These are phyloP conservation scores for Parnassius apollo DNA, from an alignment of 2,888 invertebrate species.

Conservation along the genomic window DNA sequence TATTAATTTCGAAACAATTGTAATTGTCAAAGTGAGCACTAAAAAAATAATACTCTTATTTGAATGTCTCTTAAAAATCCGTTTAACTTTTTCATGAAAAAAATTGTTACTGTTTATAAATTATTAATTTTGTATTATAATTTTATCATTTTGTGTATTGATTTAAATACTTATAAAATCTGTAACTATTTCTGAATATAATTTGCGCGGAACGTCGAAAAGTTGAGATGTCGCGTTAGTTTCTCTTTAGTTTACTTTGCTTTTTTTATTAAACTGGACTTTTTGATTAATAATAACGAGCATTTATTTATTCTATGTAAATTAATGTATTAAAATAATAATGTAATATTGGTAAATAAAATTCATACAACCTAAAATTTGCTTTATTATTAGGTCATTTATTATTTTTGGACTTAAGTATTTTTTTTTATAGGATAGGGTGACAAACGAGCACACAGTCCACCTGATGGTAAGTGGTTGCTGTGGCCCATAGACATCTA, in stretches of 20 bases:
- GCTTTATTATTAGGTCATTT: conserved; percentile 18
- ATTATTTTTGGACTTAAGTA: too few relatives aligned
- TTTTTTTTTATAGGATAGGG: too few relatives aligned
- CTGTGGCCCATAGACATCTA: too few relatives aligned
- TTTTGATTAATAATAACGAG: conserved; percentile 57
- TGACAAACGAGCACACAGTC: too few relatives aligned
- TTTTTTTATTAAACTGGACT: conserved; percentile 58
- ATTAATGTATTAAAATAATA: conserved; percentile 75
- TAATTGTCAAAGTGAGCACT: neutral
- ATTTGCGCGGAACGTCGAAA: conserved; percentile 7
- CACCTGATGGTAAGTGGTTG: too few relatives aligned
- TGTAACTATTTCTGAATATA: conserved; percentile 3
- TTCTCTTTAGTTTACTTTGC: conserved; percentile 39
- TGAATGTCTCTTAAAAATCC: too few relatives aligned
- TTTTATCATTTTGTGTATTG: too few relatives aligned
- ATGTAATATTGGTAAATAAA: conserved; percentile 72
- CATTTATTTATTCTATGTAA: conserved; percentile 77
- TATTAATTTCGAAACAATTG: conserved; percentile 1
- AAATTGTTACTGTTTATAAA: too few relatives aligned
- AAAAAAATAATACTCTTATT: neutral
- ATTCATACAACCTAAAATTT: conserved; percentile 56
- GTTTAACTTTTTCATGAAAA: too few relatives aligned
- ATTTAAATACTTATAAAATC: too few relatives aligned
- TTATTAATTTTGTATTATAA: too few relatives aligned
- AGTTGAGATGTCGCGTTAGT: conserved; percentile 16